Conservation (phyloP, 2,113 vertebrate genomes). For the Lota lota region DNA sequence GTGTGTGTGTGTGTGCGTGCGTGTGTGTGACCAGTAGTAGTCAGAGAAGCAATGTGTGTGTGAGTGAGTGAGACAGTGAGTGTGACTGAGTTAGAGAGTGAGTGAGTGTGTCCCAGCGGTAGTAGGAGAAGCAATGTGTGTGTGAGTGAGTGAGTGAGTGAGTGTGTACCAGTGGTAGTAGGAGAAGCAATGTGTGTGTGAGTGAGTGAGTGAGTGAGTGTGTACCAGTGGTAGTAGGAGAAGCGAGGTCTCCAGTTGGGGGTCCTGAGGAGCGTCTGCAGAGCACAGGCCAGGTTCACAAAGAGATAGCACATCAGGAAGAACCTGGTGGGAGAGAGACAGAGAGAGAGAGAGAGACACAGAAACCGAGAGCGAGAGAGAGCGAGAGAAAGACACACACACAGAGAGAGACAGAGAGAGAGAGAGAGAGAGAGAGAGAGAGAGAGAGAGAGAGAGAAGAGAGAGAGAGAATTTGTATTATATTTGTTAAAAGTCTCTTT, state of each 20-base stretch:
- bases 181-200: slow-evolving; percentile 74
- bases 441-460: no score
- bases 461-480: no score
- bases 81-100: background rate
- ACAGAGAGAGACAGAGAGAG: slow-evolving; percentile 1
- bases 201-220: background rate
- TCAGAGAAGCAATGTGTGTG: background rate
- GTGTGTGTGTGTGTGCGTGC: background rate
- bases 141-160: background rate
- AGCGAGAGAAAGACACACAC: slow-evolving; percentile 2
- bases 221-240: slow-evolving; percentile 89
- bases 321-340: slow-evolving; percentile 73
- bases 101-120: slow-evolving; percentile 3
- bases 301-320: slow-evolving; percentile 94
- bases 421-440: no score
- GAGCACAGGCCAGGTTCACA: slow-evolving; percentile 88
- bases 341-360: slow-evolving; percentile 3
- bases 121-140: background rate
- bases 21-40: slow-evolving; percentile 8
- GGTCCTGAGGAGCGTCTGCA: slow-evolving; percentile 86
- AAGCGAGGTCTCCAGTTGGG: slow-evolving; percentile 93
- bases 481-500: no score
- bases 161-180: slow-evolving; percentile 87
- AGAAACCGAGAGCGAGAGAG: background rate
- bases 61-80: background rate